Conservation (phyloP, 2,797 vertebrate species). For the Enteromius paludinosus region DNA sequence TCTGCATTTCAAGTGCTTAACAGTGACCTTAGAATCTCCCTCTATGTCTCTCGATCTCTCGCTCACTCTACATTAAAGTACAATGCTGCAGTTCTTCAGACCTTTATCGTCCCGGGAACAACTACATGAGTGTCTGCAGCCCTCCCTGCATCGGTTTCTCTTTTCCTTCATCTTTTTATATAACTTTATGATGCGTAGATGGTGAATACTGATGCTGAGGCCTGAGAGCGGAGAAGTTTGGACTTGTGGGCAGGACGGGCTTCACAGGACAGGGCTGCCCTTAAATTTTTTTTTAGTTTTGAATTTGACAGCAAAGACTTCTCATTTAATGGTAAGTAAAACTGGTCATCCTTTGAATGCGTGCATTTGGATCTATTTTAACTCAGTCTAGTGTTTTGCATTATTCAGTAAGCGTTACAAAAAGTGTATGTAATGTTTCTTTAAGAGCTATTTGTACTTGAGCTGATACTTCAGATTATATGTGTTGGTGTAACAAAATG, state of each 20-base stretch:
- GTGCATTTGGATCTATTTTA: neutral
- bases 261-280: neutral
- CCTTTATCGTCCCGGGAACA: slow-evolving; percentile 68
- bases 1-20: slow-evolving; percentile 49
- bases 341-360: neutral
- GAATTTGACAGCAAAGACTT: neutral
- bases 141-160: neutral
- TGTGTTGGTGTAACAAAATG: neutral
- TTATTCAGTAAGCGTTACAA: neutral
- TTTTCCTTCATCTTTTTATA: neutral
- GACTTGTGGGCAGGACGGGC: neutral
- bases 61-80: slow-evolving; percentile 20
- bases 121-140: slow-evolving; percentile 68
- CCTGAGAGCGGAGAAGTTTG: slow-evolving; percentile 20
- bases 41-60: slow-evolving; percentile 10
- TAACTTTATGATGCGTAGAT: slow-evolving; percentile 10
- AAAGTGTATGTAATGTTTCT: neutral
- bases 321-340: neutral
- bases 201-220: slow-evolving; percentile 12
- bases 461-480: neutral
- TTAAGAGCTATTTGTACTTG: neutral
- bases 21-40: slow-evolving; percentile 37
- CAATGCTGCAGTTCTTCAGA: slow-evolving; percentile 28
- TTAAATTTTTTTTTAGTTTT: neutral
- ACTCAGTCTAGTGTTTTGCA: neutral